These are phyloP conservation scores for Eristalinus aeneus DNA, from an alignment of 2,888 invertebrate species.

Conservation along the genomic window DNA sequence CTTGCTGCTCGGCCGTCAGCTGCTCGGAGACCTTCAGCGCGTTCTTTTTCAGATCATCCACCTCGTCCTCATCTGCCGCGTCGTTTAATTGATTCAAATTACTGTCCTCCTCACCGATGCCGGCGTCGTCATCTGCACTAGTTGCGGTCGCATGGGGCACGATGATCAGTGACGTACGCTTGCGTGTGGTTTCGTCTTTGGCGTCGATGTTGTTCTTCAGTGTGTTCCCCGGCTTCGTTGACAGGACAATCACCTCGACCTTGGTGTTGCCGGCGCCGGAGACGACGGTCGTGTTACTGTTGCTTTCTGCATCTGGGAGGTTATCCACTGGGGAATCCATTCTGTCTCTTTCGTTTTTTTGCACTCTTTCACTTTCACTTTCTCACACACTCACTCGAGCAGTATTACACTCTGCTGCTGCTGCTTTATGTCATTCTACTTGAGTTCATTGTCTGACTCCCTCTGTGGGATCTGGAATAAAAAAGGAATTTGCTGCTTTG, in stretches of 20 bases:
- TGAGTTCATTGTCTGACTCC: conserved; percentile 12
- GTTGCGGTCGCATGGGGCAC: conserved; percentile 75
- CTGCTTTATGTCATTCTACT: conserved; percentile 61
- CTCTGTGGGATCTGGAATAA: conserved; percentile 26
- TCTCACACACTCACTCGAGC: neutral
- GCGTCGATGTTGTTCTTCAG: conserved; percentile 80
- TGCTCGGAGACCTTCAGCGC: conserved; percentile 31
- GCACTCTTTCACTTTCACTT: conserved; percentile 43
- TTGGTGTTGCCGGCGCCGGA: conserved; percentile 73
- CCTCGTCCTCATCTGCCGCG: conserved; percentile 47
- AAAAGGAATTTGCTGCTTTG: conserved; percentile 7
- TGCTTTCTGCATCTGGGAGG: conserved; percentile 51
- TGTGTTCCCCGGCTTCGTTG: conserved; percentile 78
- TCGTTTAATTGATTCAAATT: conserved; percentile 61
- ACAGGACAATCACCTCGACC: conserved; percentile 78
- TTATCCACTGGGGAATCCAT: conserved; percentile 64
- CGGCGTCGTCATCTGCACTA: neutral
- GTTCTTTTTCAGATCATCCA: conserved; percentile 52
- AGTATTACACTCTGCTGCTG: neutral
- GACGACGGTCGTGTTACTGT: conserved; percentile 14
- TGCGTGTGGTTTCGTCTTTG: conserved; percentile 79
- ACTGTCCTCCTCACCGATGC: conserved; percentile 34
- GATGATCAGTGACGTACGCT: conserved; percentile 79
- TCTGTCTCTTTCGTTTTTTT: neutral
- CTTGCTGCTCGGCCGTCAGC: conserved; percentile 54